These are phyloP conservation scores for Isoperla grammatica DNA, from an alignment of 2,888 invertebrate species.

Conservation along the genomic window DNA sequence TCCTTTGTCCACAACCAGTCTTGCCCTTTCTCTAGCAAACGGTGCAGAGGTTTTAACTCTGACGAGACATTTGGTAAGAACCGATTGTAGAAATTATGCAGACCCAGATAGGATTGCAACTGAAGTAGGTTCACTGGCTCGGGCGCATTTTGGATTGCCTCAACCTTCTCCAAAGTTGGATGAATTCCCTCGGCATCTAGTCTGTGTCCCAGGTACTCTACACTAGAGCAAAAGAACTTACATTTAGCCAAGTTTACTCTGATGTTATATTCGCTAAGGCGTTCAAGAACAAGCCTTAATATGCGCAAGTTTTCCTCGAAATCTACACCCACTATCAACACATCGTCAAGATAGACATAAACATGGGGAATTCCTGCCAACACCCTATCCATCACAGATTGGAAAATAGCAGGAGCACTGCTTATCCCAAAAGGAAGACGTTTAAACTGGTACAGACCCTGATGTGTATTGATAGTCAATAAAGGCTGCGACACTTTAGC, in stretches of 20 bases:
- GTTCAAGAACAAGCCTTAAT: slow-evolving; percentile 26
- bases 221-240: slow-evolving; percentile 29
- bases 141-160: slow-evolving; percentile 11
- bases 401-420: slow-evolving; percentile 32
- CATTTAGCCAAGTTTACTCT: slow-evolving; percentile 34
- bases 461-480: slow-evolving; percentile 36
- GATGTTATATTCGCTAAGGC: slow-evolving; percentile 32
- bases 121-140: slow-evolving; percentile 12
- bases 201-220: slow-evolving; percentile 28
- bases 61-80: slow-evolving; percentile 15
- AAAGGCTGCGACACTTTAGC: slow-evolving; percentile 31
- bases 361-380: slow-evolving; percentile 18
- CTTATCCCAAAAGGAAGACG: slow-evolving; percentile 31
- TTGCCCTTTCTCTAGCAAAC: background rate
- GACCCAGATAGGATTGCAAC: slow-evolving; percentile 18
- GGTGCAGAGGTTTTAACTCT: slow-evolving; percentile 13
- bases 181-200: background rate
- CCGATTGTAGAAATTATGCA: slow-evolving; percentile 19
- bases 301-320: slow-evolving; percentile 26
- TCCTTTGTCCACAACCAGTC: background rate
- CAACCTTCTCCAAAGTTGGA: slow-evolving; percentile 15
- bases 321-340: slow-evolving; percentile 28
- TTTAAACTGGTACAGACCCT: slow-evolving; percentile 27
- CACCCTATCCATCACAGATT: slow-evolving; percentile 27
- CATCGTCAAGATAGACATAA: slow-evolving; percentile 33